Conservation (phyloP, 2,113 vertebrate genomes). For the Siniperca chuatsi region DNA sequence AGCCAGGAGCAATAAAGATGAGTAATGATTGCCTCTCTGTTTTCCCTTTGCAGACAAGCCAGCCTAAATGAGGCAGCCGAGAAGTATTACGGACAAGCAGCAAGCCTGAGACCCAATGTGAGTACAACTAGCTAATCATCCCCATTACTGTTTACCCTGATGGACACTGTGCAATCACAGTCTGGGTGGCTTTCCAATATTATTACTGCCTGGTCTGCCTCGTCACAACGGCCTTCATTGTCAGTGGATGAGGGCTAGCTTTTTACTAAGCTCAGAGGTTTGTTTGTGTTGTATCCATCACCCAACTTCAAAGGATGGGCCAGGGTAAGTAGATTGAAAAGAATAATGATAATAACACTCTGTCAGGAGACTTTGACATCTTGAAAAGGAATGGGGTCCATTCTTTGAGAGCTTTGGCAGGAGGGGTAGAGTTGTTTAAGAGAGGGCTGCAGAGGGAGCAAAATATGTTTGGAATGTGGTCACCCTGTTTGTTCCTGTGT, state of each 20-base stretch:
- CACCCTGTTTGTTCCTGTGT: constrained; percentile 61
- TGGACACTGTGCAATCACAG: constrained; percentile 36
- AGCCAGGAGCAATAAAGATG: constrained; percentile 77
- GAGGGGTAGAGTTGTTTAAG: constrained; percentile 54
- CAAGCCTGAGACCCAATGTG: constrained; percentile 94
- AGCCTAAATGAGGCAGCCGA: constrained; percentile 96
- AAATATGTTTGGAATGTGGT: constrained; percentile 62
- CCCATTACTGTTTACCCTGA: constrained; percentile 54
- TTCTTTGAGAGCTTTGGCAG: constrained; percentile 41
- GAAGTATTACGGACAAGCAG: constrained; percentile 94
- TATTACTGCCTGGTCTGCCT: constrained; percentile 34
- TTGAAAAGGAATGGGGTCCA: constrained; percentile 56
- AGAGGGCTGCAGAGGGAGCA: constrained; percentile 21
- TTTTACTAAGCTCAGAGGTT: constrained; percentile 57
- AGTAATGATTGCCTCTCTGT: constrained; percentile 70
- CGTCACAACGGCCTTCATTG: constrained; percentile 66
- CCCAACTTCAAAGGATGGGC: constrained; percentile 71
- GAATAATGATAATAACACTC: constrained; percentile 77
- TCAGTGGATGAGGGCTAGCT: constrained; percentile 41
- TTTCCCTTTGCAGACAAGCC: constrained; percentile 90
- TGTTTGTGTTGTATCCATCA: constrained; percentile 78
- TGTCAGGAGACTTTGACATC: constrained; percentile 51
- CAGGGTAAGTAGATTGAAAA: constrained; percentile 59
- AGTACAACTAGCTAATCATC: constrained; percentile 81
- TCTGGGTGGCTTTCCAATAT: constrained; percentile 57